These are phyloP conservation scores for Melipona bicolor DNA, from an alignment of 2,888 invertebrate genomes.

Conservation along the genomic window DNA sequence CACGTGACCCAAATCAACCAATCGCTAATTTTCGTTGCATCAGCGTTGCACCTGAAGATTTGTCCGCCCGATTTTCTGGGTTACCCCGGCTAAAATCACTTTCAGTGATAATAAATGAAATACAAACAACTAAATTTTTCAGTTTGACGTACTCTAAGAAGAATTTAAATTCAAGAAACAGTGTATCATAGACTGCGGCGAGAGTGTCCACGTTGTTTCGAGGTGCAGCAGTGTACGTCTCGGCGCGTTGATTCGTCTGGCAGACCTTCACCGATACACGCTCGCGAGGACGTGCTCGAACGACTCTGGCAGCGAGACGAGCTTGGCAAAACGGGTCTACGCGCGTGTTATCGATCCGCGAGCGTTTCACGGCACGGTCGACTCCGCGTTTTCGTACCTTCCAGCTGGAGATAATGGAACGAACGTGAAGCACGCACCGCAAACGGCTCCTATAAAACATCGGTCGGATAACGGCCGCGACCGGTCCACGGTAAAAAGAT, in stretches of 20 bases:
- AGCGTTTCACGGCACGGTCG: background rate
- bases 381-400: background rate
- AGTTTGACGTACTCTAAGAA: too few relatives aligned
- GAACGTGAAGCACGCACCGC: background rate
- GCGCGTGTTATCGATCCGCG: background rate
- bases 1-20: too few relatives aligned
- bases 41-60: too few relatives aligned
- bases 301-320: background rate
- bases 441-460: background rate
- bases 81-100: too few relatives aligned
- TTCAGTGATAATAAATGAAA: too few relatives aligned
- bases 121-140: too few relatives aligned
- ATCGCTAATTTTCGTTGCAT: too few relatives aligned
- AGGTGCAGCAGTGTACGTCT: too few relatives aligned
- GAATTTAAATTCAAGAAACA: too few relatives aligned
- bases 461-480: background rate
- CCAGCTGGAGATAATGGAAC: background rate
- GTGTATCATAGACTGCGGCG: too few relatives aligned
- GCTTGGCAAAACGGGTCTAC: background rate
- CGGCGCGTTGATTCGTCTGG: background rate
- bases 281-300: background rate
- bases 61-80: too few relatives aligned
- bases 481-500: background rate
- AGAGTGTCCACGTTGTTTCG: too few relatives aligned
- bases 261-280: background rate